These are phyloP conservation scores for Strix aluco DNA, from an alignment of 2,113 vertebrate species.

Conservation along the genomic window DNA sequence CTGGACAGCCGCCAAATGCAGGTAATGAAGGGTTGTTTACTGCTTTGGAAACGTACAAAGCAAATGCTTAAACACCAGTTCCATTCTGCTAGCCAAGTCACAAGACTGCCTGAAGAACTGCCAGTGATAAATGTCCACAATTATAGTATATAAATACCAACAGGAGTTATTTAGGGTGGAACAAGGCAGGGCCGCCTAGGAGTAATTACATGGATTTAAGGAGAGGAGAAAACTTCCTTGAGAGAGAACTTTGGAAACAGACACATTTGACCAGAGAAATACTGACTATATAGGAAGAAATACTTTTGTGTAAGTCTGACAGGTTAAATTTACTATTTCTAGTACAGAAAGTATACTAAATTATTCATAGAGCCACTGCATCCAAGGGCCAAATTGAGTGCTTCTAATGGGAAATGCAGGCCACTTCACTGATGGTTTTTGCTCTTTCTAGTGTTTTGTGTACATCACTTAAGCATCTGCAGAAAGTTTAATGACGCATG, in stretches of 20 bases:
- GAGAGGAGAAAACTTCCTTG: conserved; percentile 1
- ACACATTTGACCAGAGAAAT: not conserved
- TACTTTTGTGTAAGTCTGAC: not conserved
- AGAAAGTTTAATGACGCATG: not conserved
- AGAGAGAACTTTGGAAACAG: not conserved
- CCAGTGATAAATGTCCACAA: not conserved
- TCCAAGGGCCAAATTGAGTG: not conserved
- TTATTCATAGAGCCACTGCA: not conserved
- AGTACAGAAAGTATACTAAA: not conserved
- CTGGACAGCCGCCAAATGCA: not conserved
- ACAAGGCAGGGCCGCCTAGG: not conserved
- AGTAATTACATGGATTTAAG: not conserved
- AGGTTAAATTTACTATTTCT: not conserved
- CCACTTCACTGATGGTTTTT: not conserved
- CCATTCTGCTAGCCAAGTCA: not conserved
- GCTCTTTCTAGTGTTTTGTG: not conserved
- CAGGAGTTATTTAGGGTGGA: conserved; percentile 38
- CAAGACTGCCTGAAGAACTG: not conserved
- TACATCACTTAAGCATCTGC: not conserved
- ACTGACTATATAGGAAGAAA: not conserved
- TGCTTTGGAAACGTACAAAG: not conserved
- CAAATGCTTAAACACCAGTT: not conserved
- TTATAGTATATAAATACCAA: not conserved
- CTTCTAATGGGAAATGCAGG: not conserved
- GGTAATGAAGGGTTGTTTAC: conserved; percentile 21